phyloP scores from a whole-genome alignment of 2,113 vertebrate species.

The Pleuronectes platessa region DNA sequence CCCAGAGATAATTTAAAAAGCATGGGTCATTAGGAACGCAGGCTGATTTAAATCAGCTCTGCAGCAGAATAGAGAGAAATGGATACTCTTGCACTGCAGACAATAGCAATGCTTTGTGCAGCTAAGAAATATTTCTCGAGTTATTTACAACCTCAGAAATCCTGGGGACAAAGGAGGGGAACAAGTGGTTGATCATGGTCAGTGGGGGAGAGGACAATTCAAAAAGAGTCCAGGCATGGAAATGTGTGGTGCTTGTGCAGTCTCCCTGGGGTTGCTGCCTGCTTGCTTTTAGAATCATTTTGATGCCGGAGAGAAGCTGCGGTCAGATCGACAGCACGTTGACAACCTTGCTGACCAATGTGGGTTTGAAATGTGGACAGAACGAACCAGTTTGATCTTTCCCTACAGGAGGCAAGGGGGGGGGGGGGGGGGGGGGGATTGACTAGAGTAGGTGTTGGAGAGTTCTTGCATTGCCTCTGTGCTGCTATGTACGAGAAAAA shows the following conservation, averaged over 20 bases:
- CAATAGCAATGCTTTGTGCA: slow-evolving; percentile 52
- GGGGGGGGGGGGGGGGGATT: not conserved
- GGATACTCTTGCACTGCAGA: slow-evolving; percentile 63
- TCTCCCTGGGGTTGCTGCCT: slow-evolving; percentile 9
- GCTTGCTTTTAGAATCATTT: slow-evolving; percentile 3
- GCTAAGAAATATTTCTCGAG: slow-evolving; percentile 58
- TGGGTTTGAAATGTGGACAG: too few relatives aligned
- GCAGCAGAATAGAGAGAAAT: slow-evolving; percentile 44
- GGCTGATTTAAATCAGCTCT: slow-evolving; percentile 59
- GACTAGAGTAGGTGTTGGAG: slow-evolving; percentile 24
- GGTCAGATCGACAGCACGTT: not conserved
- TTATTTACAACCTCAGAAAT: slow-evolving; percentile 76
- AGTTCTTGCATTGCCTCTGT: slow-evolving; percentile 8
- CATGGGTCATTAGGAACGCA: slow-evolving; percentile 71
- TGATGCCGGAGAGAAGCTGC: slow-evolving; percentile 11
- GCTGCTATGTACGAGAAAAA: slow-evolving; percentile 55
- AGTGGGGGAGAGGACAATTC: slow-evolving; percentile 6
- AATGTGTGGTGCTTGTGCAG: slow-evolving; percentile 29
- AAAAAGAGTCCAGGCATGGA: slow-evolving; percentile 34
- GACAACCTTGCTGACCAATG: slow-evolving; percentile 25
- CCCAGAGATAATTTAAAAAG: slow-evolving; percentile 73
- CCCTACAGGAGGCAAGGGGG: slow-evolving; percentile 1
- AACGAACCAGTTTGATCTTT: not conserved
- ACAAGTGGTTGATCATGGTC: slow-evolving; percentile 50
- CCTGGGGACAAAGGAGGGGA: slow-evolving; percentile 53